Conservation (phyloP, 2,888 invertebrate genomes). For the Chydorus sphaericus region DNA sequence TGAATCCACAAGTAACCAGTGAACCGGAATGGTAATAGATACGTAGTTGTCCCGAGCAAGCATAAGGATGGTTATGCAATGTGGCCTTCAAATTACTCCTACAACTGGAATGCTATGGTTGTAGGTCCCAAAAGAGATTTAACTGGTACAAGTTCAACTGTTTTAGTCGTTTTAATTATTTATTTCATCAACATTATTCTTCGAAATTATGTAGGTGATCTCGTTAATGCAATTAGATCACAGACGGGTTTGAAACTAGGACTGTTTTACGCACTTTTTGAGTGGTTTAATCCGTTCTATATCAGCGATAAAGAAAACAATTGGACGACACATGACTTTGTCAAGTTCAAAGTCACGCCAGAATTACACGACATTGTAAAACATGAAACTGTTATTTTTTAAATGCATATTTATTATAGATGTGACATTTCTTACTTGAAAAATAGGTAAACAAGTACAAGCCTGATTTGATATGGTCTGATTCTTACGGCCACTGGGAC, state of each 20-base stretch:
- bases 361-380: slow-evolving; percentile 13
- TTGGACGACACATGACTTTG: slow-evolving; percentile 13
- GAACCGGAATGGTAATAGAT: too few species aligned
- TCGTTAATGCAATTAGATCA: slow-evolving; percentile 48
- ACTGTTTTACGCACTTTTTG: slow-evolving; percentile 69
- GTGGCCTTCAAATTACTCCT: slow-evolving; percentile 68
- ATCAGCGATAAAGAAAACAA: slow-evolving; percentile 37
- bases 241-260: slow-evolving; percentile 54
- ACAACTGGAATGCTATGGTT: slow-evolving; percentile 69
- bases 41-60: slow-evolving; percentile 69
- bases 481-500: too few species aligned
- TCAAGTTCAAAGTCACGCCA: slow-evolving; percentile 9
- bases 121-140: slow-evolving; percentile 63
- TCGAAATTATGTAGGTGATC: slow-evolving; percentile 42
- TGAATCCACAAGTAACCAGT: too few species aligned
- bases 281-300: slow-evolving; percentile 78
- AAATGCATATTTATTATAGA: too few species aligned
- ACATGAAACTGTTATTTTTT: too few species aligned
- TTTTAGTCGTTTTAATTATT: not conserved
- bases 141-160: too few species aligned
- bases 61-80: slow-evolving; percentile 76
- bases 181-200: not conserved
- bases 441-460: not conserved
- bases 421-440: not conserved
- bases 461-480: slow-evolving; percentile 77